Evolutionary conservation across 2,113 vertebrate genomes (phyloP), one percentile per base, ranked within the genome.

Genomic region (Morone saxatilis): DNA sequence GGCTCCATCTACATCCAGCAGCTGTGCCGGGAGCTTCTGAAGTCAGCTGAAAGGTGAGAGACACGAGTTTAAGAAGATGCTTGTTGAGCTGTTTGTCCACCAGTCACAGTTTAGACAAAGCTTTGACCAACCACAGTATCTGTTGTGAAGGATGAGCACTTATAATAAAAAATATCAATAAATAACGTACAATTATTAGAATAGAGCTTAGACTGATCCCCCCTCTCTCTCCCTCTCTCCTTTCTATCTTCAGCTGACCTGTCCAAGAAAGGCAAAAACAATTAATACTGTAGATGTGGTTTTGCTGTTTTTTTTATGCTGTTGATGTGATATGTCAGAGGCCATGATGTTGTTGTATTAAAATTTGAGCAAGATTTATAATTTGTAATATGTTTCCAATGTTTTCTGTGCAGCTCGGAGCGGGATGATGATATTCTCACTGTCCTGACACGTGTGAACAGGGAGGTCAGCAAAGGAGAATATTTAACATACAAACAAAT

Each of bases 371-470:
- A 31, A 31, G 31, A 31, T 31, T 31, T 31, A 31, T 31, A 31
- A 31, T 31, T 31, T 9, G 48, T 47, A 14, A 47, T 47, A 50
- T 53, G 50, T 17, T 20, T 20, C 50, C 8, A 8, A 53, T 71
- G n/a, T 76, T 78, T 78, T 53, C 8, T 74, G 0, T 86, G 71
- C 91, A 95, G 94, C 25, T 0, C 3, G 0, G 19, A 14, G 47
- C 31, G 31, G 31, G 88, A 80, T 0, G 94, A 96, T 0, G 96
- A 97, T 56, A 90, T 98, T 16, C 96, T 96, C 31, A 89, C 87
- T 56, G 96, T 97, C 74, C 94, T 98, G 88, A 97, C 96, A 7
- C 90, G 90, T 0, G 97, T 98, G 76, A 98, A 98, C 93, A 61
- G 86, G 16, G 95, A 96, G 22, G 95, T 98, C 77, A 95, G 97